Evolutionary conservation across 2,113 vertebrate species (phyloP).

Genomic region (Chaetodon auriga): DNA sequence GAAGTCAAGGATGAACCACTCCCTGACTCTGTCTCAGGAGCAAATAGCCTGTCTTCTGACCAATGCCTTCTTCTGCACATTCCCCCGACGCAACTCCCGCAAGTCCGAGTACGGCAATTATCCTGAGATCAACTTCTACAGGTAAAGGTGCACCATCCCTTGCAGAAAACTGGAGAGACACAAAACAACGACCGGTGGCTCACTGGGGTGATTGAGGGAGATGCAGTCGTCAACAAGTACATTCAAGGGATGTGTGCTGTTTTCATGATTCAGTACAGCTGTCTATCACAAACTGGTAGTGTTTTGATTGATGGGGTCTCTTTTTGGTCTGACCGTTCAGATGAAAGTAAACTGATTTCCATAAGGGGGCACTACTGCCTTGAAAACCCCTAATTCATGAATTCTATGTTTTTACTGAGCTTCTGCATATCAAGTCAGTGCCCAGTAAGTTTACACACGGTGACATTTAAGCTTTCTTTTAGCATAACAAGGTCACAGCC

Average conservation of each 20-base stretch:
- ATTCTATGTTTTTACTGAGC: slow-evolving; percentile 7
- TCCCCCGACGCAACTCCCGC: slow-evolving; percentile 95
- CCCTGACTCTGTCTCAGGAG: slow-evolving; percentile 97
- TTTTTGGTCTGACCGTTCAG: slow-evolving; percentile 11
- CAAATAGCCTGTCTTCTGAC: slow-evolving; percentile 96
- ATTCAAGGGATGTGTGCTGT: neutral
- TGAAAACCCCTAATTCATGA: slow-evolving; percentile 46
- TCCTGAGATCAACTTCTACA: slow-evolving; percentile 99
- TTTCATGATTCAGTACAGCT: neutral
- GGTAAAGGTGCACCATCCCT: slow-evolving; percentile 82
- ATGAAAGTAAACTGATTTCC: slow-evolving; percentile 58
- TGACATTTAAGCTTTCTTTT: neutral
- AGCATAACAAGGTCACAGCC: neutral
- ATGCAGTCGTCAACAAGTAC: neutral
- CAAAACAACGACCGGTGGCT: neutral
- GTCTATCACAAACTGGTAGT: neutral
- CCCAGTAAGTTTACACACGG: neutral
- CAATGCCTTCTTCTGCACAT: slow-evolving; percentile 99
- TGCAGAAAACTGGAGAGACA: neutral
- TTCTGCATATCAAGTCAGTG: neutral
- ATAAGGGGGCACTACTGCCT: slow-evolving; percentile 80
- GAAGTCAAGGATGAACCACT: slow-evolving; percentile 94
- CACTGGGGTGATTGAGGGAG: neutral
- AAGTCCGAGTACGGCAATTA: slow-evolving; percentile 95
- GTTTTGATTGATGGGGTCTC: neutral